Base-by-base conservation (phyloP, 2,113 vertebrate genomes). In the Ellobius talpinus region DNA sequence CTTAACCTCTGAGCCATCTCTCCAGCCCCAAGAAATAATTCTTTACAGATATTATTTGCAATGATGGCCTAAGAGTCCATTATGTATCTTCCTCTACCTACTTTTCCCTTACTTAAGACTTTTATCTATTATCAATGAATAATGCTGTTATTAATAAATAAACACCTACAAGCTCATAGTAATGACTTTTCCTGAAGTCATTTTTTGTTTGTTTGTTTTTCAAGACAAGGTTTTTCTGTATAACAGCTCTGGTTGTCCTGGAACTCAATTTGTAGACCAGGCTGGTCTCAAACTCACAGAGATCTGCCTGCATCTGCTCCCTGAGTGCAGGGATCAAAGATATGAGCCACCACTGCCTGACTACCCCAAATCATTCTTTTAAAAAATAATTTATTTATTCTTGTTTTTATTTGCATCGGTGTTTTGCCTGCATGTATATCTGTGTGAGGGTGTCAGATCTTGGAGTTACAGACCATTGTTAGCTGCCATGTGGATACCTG, bases 21-120 rank as follows among this genome's bases (percentile, higher is more conserved):
- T 58, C 55, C 55, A 58, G 55, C 55, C 55, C 55, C 55, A 58
- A 79, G 65, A 1, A 87, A n/a, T 45, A 10, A 58, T 85, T 93
- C 63, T 86, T 97, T 93, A 87, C 95, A 93, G 89, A 84, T 17
- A 42, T 47, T n/a, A 58, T 93, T 93, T 85, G 39, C 84, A 90
- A 85, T 76, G 29, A 90, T 92, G 85, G n/a, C 39, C 85, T 88
- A 52, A 52, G 78, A 87, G 8, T 33, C 45, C 39, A 63, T 84
- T 45, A 81, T 74, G 7, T 26, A 81, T 50, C 47, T 87, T 91
- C 45, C 42, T 74, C 31, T 89, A 92, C 36, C 33, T 92, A 84
- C 63, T 31, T 63, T 16, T 78, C 12, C 42, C 17, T 45, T n/a
- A 63, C 39, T 93, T 95, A 85, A 94, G 47, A 87, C 65, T 68